Evolutionary conservation across 2,888 invertebrate species (phyloP).

Genomic region (Tricholauxania praeusta): DNA sequence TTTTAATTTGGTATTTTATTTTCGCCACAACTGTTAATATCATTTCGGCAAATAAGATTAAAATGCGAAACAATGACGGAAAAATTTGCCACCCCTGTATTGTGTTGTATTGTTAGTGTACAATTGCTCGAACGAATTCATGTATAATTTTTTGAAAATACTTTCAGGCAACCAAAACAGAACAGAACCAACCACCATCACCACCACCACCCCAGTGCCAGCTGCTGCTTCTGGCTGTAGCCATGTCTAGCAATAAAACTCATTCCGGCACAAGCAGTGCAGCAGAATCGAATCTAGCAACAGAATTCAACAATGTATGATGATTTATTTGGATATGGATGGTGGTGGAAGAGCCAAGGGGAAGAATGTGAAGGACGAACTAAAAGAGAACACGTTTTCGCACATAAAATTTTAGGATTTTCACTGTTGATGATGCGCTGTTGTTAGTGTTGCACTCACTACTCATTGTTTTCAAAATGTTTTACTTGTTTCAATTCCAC

Average conservation of each 20-base stretch:
- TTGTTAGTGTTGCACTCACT: background rate
- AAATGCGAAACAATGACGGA: conserved; percentile 2
- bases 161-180: conserved; percentile 20
- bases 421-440: conserved; percentile 8
- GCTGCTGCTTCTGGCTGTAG: too few relatives aligned
- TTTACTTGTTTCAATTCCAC: too few relatives aligned
- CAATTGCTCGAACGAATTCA: conserved; percentile 20
- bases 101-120: conserved; percentile 3
- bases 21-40: conserved; percentile 26
- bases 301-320: too few relatives aligned
- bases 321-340: too few relatives aligned
- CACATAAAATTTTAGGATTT: conserved; percentile 31
- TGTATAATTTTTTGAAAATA: conserved; percentile 24
- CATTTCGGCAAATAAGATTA: background rate
- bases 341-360: background rate
- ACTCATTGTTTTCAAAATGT: too few relatives aligned
- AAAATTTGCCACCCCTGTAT: conserved; percentile 28
- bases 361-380: conserved; percentile 8
- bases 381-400: conserved; percentile 18
- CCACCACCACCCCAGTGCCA: background rate
- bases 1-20: conserved; percentile 1
- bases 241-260: too few relatives aligned
- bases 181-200: background rate
- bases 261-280: too few relatives aligned
- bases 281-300: too few relatives aligned